Conservation (phyloP, 1,140 invertebrate species). For the Aphelenchoides fujianensis region DNA sequence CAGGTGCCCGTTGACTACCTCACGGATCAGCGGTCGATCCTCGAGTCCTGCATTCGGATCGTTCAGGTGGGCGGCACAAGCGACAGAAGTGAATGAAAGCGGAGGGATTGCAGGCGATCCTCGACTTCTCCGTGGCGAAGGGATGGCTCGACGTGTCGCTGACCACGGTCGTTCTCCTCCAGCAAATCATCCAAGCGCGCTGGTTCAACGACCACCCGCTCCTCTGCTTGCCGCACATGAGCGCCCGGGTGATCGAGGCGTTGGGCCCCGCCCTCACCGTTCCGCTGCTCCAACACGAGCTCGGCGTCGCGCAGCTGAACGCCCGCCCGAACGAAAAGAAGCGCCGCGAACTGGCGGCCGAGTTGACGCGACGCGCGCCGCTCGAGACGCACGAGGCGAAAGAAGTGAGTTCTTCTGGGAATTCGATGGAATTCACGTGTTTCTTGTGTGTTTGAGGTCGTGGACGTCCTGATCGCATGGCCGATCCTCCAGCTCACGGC, state of each 20-base stretch:
- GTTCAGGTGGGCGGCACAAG: constrained; percentile 72
- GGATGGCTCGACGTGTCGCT: constrained; percentile 82
- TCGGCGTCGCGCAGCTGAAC: constrained; percentile 28
- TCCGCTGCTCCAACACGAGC: constrained; percentile 64
- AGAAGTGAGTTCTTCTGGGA: constrained; percentile 38
- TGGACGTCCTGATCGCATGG: constrained; percentile 45
- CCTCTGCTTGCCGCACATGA: constrained; percentile 77
- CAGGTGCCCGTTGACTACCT: constrained; percentile 84
- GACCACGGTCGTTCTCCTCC: constrained; percentile 67
- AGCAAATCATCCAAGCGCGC: constrained; percentile 85
- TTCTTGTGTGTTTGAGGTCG: constrained; percentile 43
- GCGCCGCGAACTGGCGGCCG: neutral
- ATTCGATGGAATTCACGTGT: no score
- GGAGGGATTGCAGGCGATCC: constrained; percentile 78
- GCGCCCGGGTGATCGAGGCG: neutral
- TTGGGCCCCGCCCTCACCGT: constrained; percentile 61
- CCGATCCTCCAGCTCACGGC: constrained; percentile 37
- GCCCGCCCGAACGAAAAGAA: neutral
- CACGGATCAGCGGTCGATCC: constrained; percentile 90
- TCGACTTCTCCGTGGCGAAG: constrained; percentile 82
- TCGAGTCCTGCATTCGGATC: constrained; percentile 91
- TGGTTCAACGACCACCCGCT: constrained; percentile 82
- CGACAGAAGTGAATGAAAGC: neutral
- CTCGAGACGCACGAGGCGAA: constrained; percentile 38
- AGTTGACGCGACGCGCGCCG: neutral